These are phyloP conservation scores for Drosophila lacertosa DNA, from an alignment of 1,140 invertebrate genomes.

Conservation along the genomic window DNA sequence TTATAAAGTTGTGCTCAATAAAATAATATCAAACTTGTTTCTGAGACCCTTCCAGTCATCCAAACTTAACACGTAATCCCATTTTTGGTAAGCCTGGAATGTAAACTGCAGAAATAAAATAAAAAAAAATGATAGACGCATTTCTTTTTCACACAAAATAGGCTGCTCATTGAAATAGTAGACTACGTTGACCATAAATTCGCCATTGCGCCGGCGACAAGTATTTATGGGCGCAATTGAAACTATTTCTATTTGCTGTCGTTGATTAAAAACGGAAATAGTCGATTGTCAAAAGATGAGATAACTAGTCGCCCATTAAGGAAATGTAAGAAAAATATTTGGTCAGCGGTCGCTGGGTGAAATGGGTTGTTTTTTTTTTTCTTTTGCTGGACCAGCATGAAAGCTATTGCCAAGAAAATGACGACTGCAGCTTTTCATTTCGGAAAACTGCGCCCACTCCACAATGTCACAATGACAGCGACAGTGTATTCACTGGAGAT, in stretches of 20 bases:
- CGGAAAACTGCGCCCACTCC: too few species aligned
- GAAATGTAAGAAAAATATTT: conserved; percentile 55
- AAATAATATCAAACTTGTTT: conserved; percentile 27
- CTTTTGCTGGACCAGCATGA: too few species aligned
- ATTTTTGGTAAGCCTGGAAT: too few species aligned
- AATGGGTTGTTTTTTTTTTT: too few species aligned
- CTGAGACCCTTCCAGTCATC: too few species aligned
- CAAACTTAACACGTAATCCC: too few species aligned
- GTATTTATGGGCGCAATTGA: conserved; percentile 76
- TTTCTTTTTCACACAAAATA: too few species aligned
- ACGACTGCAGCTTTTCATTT: conserved; percentile 59
- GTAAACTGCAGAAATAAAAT: too few species aligned
- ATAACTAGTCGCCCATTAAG: conserved; percentile 24
- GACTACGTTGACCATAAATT: too few species aligned
- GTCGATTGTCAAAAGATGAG: conserved; percentile 43
- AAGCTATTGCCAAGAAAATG: conserved; percentile 75
- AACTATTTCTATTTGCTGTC: conserved; percentile 45
- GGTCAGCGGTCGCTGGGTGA: conserved; percentile 20
- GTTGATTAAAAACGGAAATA: conserved; percentile 51
- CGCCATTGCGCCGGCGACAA: conserved; percentile 48
- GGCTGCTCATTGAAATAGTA: too few species aligned
- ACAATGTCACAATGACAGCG: conserved; percentile 72
- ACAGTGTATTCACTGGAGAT: conserved; percentile 20
- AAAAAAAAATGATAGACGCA: too few species aligned
- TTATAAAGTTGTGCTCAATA: too few species aligned